These are phyloP conservation scores for Pseudococcus viburni DNA, from an alignment of 2,888 invertebrate genomes.

Conservation along the genomic window DNA sequence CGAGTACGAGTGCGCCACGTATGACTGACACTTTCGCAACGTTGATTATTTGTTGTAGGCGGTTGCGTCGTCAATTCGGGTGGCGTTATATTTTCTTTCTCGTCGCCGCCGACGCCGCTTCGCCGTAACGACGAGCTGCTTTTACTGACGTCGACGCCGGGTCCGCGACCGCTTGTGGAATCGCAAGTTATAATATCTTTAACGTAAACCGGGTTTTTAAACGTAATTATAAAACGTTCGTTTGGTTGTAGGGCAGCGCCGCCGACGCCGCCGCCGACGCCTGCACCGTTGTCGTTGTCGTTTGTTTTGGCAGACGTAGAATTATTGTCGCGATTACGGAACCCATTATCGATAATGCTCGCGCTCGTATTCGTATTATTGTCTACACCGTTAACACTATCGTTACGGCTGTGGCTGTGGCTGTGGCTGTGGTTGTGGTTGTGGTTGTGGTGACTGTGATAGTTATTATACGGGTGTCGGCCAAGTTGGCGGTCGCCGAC, in stretches of 20 bases:
- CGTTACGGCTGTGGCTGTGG: neutral
- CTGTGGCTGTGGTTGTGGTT: neutral
- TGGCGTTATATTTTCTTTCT: neutral
- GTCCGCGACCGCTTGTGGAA: neutral
- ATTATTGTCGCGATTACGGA: too few relatives aligned
- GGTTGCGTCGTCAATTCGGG: neutral
- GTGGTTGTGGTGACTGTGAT: neutral
- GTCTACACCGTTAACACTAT: too few relatives aligned
- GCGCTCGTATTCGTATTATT: neutral
- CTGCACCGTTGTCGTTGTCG: too few relatives aligned
- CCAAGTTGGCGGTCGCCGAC: neutral
- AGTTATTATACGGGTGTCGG: too few relatives aligned
- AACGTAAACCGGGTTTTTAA: conserved; percentile 62
- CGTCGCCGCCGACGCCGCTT: too few relatives aligned
- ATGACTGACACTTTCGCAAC: too few relatives aligned
- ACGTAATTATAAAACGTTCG: conserved; percentile 63
- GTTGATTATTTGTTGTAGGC: neutral
- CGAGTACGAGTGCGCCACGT: too few relatives aligned
- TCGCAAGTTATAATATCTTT: conserved; percentile 60
- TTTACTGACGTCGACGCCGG: too few relatives aligned
- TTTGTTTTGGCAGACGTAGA: neutral
- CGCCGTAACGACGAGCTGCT: too few relatives aligned
- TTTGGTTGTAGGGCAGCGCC: neutral
- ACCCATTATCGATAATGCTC: neutral
- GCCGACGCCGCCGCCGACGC: too few relatives aligned